A percentile compares a stretch with the other conserved stretches of the same genome.
These are phyloP conservation scores for Drosophila biarmipes DNA, from an alignment of 1,140 invertebrate genomes.

Conservation along the genomic window DNA sequence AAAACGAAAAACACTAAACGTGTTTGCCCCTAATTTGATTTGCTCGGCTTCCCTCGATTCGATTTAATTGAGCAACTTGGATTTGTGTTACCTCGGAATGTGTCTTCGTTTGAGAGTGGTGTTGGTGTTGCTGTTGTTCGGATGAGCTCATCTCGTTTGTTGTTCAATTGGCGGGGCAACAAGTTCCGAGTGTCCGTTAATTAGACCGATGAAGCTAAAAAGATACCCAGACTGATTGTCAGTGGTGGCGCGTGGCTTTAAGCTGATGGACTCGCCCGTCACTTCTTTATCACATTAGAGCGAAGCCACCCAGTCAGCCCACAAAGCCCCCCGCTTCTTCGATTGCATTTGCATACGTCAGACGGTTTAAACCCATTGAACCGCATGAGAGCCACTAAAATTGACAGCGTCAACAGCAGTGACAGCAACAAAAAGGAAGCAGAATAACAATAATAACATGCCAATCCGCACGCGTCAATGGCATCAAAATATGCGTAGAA, in stretches of 20 bases:
- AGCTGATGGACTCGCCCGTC: background rate
- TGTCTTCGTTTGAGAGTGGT: slow-evolving; percentile 10
- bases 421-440: slow-evolving; percentile 18
- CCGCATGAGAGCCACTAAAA: slow-evolving; percentile 66
- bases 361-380: slow-evolving; percentile 63
- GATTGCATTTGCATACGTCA: slow-evolving; percentile 56
- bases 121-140: background rate
- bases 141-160: slow-evolving; percentile 64
- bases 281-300: slow-evolving; percentile 3
- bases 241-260: slow-evolving; percentile 33
- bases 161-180: slow-evolving; percentile 55
- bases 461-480: slow-evolving; percentile 57
- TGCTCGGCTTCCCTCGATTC: slow-evolving; percentile 27
- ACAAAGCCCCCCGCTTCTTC: background rate
- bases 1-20: slow-evolving; percentile 53
- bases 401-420: slow-evolving; percentile 56
- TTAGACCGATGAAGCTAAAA: slow-evolving; percentile 26
- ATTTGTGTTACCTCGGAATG: slow-evolving; percentile 42
- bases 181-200: slow-evolving; percentile 51
- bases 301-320: background rate
- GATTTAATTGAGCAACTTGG: slow-evolving; percentile 61
- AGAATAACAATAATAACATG: slow-evolving; percentile 48
- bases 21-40: slow-evolving; percentile 77
- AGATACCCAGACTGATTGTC: slow-evolving; percentile 21
- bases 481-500: slow-evolving; percentile 62